Base-by-base conservation (phyloP, 2,888 invertebrate genomes). In the Cyaniris semiargus region DNA sequence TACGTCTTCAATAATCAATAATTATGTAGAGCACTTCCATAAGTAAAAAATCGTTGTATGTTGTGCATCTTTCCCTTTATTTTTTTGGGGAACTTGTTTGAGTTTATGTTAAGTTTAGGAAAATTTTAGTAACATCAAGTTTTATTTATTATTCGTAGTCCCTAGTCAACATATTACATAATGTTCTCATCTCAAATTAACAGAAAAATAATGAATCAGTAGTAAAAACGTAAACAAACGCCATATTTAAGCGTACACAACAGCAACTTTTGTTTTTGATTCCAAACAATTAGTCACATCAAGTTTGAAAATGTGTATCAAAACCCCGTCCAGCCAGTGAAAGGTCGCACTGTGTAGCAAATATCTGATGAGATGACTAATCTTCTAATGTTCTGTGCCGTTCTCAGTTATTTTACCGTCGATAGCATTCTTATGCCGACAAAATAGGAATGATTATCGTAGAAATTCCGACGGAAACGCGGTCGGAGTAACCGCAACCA, bases 311-410 rank as follows among this genome's bases (percentile, higher is more conserved):
- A 66, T 66, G 27, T 66, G 18, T 66, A 66, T 66, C 66, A 66
- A 66, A 66, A 66, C 66, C 66, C 31, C 27, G 6, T 13, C 23
- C 60, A 66, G 66, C 18, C 10, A 60, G 27, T 31, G 27, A 15
- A 66, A 66, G 66, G 66, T 66, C 66, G 66, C 27, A 4, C 13
- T 66, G 15, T 31, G 27, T 66, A 27, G 66, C 66, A 66, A 66
- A 66, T 66, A 31, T 31, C 66, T 31, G 27, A 66, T 66, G 66
- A 66, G 66, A 23, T 66, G 66, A 66, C 66, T 66, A 66, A 66
- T 66, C 6, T 66, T 31, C 66, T 31, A 66, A 66, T 31, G 66
- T 27, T 6, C 66, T 53, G 18, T 4, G 53, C 1, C 5, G 53
- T 53, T 18, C 53, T 53, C 18, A 53, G 53, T 53, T 53, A 53